Conservation (phyloP, 2,888 invertebrate genomes). For the Melinaea menophilus region DNA sequence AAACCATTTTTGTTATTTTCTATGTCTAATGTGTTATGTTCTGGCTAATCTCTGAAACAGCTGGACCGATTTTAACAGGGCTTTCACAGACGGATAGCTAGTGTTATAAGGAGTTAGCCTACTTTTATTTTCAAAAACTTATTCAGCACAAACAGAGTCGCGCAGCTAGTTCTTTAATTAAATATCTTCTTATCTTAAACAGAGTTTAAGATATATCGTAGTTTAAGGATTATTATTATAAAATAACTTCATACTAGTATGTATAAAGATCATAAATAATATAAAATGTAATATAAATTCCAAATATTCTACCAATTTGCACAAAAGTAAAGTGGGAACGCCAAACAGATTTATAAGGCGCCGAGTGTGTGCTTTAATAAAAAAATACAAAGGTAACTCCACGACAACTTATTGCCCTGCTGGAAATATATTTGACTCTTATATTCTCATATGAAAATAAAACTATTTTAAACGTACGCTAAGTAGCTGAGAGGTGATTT, state of each 20-base stretch:
- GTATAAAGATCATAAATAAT: slow-evolving; percentile 49
- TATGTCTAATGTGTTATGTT: no score
- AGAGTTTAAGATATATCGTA: no score
- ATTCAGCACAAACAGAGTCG: no score
- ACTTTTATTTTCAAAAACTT: no score
- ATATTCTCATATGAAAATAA: slow-evolving; percentile 61
- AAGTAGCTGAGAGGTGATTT: slow-evolving; percentile 37
- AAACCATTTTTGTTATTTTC: no score
- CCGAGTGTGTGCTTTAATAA: slow-evolving; percentile 71
- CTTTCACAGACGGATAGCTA: no score
- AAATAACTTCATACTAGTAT: background rate
- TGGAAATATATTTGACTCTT: slow-evolving; percentile 63
- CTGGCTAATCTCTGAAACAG: no score
- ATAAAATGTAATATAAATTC: slow-evolving; percentile 51
- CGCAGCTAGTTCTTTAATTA: no score
- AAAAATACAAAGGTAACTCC: slow-evolving; percentile 73
- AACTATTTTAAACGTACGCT: slow-evolving; percentile 55
- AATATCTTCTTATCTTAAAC: no score
- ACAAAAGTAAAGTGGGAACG: slow-evolving; percentile 65
- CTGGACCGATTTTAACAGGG: no score
- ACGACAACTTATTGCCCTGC: slow-evolving; percentile 68
- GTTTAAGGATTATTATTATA: background rate
- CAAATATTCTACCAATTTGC: slow-evolving; percentile 57
- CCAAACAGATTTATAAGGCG: slow-evolving; percentile 73
- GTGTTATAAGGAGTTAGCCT: no score